These are phyloP conservation scores for Cataglyphis rosenhaueri DNA, from an alignment of 2,888 invertebrate genomes.

Conservation along the genomic window DNA sequence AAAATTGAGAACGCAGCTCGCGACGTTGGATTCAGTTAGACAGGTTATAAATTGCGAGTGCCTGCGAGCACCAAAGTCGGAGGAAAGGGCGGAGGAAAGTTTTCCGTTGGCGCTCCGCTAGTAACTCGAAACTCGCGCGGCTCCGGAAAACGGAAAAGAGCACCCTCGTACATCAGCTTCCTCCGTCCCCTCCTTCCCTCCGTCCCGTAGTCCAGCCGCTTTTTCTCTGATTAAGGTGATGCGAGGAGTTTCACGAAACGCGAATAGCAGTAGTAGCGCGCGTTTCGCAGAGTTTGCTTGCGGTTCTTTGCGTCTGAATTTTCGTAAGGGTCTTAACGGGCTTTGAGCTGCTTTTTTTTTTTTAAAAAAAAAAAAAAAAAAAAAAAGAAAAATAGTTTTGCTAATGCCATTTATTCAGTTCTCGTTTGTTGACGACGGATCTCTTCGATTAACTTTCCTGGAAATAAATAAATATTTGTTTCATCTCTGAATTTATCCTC, in stretches of 20 bases:
- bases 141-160: conserved; percentile 80
- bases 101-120: conserved; percentile 79
- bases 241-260: conserved; percentile 62
- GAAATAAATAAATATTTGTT: neutral
- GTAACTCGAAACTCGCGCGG: conserved; percentile 82
- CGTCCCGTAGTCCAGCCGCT: conserved; percentile 59
- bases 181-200: conserved; percentile 25
- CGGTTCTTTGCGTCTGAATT: conserved; percentile 48
- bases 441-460: neutral
- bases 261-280: conserved; percentile 32
- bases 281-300: conserved; percentile 56
- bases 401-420: neutral
- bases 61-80: conserved; percentile 75
- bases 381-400: conserved; percentile 21
- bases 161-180: conserved; percentile 79
- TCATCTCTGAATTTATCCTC: neutral
- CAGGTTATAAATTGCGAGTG: conserved; percentile 82
- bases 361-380: neutral
- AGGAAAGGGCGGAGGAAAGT: conserved; percentile 77
- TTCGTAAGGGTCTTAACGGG: conserved; percentile 15
- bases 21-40: conserved; percentile 82
- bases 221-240: conserved; percentile 77
- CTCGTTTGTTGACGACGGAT: neutral
- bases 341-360: neutral
- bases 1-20: conserved; percentile 70